These are phyloP conservation scores for Trachelus troglodyta DNA, from an alignment of 2,888 invertebrate genomes.

Conservation along the genomic window DNA sequence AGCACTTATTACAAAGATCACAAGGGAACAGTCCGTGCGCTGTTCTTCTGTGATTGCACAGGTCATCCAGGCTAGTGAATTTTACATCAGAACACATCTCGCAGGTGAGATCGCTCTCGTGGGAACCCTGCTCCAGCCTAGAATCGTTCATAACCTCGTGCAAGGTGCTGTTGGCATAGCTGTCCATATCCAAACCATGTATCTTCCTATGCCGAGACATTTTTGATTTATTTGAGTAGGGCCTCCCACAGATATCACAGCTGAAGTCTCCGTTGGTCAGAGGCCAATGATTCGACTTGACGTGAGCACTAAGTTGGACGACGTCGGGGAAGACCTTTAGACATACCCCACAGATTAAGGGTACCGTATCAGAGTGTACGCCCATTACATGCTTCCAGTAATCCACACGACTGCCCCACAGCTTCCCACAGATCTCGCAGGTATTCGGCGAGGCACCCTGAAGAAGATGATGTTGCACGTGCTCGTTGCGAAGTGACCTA, in stretches of 20 bases:
- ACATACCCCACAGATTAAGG: constrained; percentile 68
- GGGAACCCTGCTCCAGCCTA: background rate
- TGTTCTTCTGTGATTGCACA: constrained; percentile 69
- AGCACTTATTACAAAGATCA: constrained; percentile 72
- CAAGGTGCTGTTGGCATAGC: constrained; percentile 26
- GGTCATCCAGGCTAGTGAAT: constrained; percentile 68
- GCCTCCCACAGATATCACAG: constrained; percentile 68
- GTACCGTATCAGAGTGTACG: constrained; percentile 67
- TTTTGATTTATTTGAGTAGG: constrained; percentile 68
- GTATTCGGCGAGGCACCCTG: constrained; percentile 66
- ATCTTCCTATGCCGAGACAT: constrained; percentile 68
- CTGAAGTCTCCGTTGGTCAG: constrained; percentile 66
- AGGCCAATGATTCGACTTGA: constrained; percentile 65
- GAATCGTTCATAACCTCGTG: constrained; percentile 36
- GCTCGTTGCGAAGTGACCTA: constrained; percentile 64
- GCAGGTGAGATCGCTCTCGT: constrained; percentile 49
- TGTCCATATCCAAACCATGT: constrained; percentile 58
- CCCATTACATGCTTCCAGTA: constrained; percentile 70
- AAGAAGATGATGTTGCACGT: constrained; percentile 64
- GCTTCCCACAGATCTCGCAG: constrained; percentile 67
- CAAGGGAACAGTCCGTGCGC: constrained; percentile 71
- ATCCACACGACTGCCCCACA: constrained; percentile 68
- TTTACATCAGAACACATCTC: constrained; percentile 56
- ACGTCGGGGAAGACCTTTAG: constrained; percentile 67
- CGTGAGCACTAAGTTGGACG: constrained; percentile 63